Conservation (phyloP, 2,113 vertebrate genomes). For the Ranitomeya variabilis region DNA sequence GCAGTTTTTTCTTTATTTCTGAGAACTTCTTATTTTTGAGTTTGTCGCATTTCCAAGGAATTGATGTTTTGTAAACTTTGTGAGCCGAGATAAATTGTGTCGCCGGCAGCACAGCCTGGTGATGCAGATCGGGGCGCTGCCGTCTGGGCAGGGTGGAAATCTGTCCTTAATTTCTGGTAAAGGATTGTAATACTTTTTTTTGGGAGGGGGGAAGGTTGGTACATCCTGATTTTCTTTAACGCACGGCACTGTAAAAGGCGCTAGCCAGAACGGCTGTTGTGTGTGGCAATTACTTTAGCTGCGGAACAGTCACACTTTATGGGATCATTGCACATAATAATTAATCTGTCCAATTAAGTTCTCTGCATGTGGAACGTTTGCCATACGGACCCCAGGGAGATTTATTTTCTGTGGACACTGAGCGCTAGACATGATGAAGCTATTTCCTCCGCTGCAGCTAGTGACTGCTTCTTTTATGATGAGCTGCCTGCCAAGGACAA, state of each 20-base stretch:
- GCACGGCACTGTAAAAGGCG: neutral
- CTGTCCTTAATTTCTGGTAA: neutral
- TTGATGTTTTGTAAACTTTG: neutral
- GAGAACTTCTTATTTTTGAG: neutral
- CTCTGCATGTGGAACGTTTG: slow-evolving; percentile 43
- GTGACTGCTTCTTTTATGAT: slow-evolving; percentile 33
- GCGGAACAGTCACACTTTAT: slow-evolving; percentile 55
- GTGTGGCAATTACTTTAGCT: slow-evolving; percentile 43
- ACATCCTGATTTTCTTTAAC: neutral
- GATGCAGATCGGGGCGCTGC: neutral
- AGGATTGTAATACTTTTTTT: neutral
- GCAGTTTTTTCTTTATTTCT: neutral
- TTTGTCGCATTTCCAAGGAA: neutral
- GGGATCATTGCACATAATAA: slow-evolving; percentile 57
- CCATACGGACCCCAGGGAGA: slow-evolving; percentile 26
- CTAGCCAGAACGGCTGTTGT: slow-evolving; percentile 9
- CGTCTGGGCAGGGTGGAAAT: neutral
- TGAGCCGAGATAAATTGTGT: neutral
- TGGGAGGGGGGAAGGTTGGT: neutral
- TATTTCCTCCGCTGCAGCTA: slow-evolving; percentile 14
- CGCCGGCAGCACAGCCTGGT: neutral
- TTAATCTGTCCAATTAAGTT: slow-evolving; percentile 55
- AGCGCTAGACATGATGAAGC: slow-evolving; percentile 46
- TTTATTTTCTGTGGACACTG: slow-evolving; percentile 36
- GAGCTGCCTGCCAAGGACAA: slow-evolving; percentile 35